Conservation (phyloP, 1,140 invertebrate genomes). For the fruit fly (Drosophila melanogaster) region Release_6_plus_ISO1_MT NT_033777.3:24489001-24489500, state of each 20-base stretch:
- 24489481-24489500: neutral
- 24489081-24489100: slow-evolving; percentile 99
- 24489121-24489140: slow-evolving; percentile 93
- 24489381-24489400: neutral
- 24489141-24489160: slow-evolving; percentile 94
- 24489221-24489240: slow-evolving; percentile 88
- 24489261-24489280: slow-evolving; percentile 88
- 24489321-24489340: slow-evolving; percentile 92
- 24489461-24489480: no score
- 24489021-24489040: slow-evolving; percentile 99
- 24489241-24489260: slow-evolving; percentile 88
- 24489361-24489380: slow-evolving; percentile 86
- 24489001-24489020: slow-evolving; percentile 98
- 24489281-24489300: slow-evolving; percentile 91
- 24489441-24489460: no score
- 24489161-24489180: slow-evolving; percentile 92
- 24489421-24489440: no score
- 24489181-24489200: slow-evolving; percentile 91
- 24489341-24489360: slow-evolving; percentile 90
- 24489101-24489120: slow-evolving; percentile 97
- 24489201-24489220: slow-evolving; percentile 88
- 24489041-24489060: slow-evolving; percentile 98
- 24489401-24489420: no score
- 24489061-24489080: slow-evolving; percentile 99
- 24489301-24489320: slow-evolving; percentile 87